Conservation (phyloP, 2,113 vertebrate genomes). For the Tonatia bakeri region DNA sequence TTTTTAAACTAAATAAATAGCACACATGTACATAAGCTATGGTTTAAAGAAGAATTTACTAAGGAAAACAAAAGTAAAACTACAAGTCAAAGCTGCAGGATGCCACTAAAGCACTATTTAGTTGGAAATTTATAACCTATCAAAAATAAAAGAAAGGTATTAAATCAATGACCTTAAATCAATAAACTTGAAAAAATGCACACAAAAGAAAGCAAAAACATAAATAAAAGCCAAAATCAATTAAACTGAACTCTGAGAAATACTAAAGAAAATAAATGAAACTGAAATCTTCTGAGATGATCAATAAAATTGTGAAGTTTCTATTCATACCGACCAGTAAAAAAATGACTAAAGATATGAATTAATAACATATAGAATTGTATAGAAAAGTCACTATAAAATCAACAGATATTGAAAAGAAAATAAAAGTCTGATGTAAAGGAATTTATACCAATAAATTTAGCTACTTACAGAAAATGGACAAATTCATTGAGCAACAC, state of each 20-base stretch:
- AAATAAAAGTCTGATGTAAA: not conserved
- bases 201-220: too few relatives aligned
- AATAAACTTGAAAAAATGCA: not conserved
- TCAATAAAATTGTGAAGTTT: not conserved
- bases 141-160: not conserved
- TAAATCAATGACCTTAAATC: not conserved
- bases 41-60: not conserved
- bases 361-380: not conserved
- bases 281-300: not conserved
- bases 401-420: not conserved
- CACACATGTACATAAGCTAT: not conserved
- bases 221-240: too few relatives aligned
- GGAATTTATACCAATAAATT: not conserved
- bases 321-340: not conserved
- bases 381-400: not conserved
- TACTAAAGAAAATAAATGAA: not conserved
- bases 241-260: too few relatives aligned
- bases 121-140: not conserved
- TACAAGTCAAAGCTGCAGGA: not conserved
- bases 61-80: not conserved
- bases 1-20: too few relatives aligned
- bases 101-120: not conserved
- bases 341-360: not conserved
- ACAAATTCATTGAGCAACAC: not conserved
- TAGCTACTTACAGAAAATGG: not conserved